Base-by-base conservation (phyloP, 2,113 vertebrate genomes). In the Aviceda subcristata region DNA sequence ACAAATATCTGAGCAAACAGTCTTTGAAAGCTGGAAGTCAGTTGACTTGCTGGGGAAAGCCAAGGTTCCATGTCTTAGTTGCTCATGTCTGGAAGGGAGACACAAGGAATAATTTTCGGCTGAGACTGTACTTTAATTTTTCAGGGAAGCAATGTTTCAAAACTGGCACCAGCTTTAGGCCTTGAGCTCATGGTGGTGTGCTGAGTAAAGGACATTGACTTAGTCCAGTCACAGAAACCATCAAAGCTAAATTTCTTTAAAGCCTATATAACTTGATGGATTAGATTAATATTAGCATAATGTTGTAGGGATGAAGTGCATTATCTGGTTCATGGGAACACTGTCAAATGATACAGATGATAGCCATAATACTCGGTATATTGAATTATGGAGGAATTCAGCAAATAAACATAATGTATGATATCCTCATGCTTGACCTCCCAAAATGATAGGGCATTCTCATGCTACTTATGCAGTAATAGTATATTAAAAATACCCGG, bases 271-370 rank as follows among this genome's bases (percentile, higher is more conserved):
- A 43, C 23, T 14, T 95, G 91, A 96, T 94, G 83, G 64, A 92
- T 91, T 92, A 41, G 29, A 62, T 96, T 85, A 95, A 84, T 95
- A 86, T 97, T 94, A 95, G 57, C 71, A 88, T 90, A 93, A 92
- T 62, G 67, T 80, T 3, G 0, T 62, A 41, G 50, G 79, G 72
- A 50, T 71, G 57, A 87, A 96, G 88, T 60, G 39, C 75, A 34
- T 93, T 83, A 86, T 62, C 71, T 48, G 39, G 36, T 95, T 79
- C 74, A 30, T 66, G 75, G 66, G 74, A 93, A 80, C 24, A 4
- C 66, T 95, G 92, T 94, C 95, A 95, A 22, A 67, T 24, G 62
- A 75, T 85, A 94, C 10, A 23, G 66, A 94, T 93, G 81, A 76
- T 43, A 53, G 51, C 68, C 60, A 26, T 94, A 68, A 53, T 36